Conservation (phyloP, 2,797 vertebrate genomes). For the Babyrousa celebensis region DNA sequence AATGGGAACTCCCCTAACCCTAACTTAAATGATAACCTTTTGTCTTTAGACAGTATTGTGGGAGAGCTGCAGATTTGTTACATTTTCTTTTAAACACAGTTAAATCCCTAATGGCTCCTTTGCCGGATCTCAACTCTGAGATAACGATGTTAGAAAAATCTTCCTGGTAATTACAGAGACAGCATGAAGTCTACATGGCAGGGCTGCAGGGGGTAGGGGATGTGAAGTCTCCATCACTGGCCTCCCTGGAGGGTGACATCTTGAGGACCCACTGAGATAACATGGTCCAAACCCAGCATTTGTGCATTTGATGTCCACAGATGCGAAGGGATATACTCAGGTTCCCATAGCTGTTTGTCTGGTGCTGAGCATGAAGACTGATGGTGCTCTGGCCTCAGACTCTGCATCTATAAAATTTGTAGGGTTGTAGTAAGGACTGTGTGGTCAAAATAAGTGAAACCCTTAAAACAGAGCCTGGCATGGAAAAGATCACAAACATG, state of each 20-base stretch:
- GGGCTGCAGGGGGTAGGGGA: rapidly evolving
- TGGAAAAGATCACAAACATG: neutral
- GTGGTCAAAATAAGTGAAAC: neutral
- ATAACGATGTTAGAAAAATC: slow-evolving; percentile 12
- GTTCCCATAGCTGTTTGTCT: neutral
- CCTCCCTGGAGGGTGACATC: neutral
- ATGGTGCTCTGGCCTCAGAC: neutral
- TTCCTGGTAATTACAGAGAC: neutral
- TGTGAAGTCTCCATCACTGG: no score
- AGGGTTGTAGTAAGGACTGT: neutral
- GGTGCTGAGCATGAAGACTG: neutral
- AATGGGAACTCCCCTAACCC: no score
- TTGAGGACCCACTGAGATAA: neutral
- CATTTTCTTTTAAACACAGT: slow-evolving; percentile 59
- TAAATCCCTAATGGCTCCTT: slow-evolving; percentile 73
- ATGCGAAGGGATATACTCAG: neutral
- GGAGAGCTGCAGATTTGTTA: slow-evolving; percentile 51
- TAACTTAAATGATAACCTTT: slow-evolving; percentile 80
- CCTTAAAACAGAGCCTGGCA: neutral
- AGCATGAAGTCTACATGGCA: neutral
- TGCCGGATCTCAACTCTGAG: neutral
- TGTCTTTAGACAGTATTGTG: slow-evolving; percentile 68
- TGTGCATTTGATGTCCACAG: neutral
- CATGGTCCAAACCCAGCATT: neutral
- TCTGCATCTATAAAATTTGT: neutral